phyloP scores from a whole-genome alignment of 2,888 invertebrate species.

The Mimachlamys varia region DNA sequence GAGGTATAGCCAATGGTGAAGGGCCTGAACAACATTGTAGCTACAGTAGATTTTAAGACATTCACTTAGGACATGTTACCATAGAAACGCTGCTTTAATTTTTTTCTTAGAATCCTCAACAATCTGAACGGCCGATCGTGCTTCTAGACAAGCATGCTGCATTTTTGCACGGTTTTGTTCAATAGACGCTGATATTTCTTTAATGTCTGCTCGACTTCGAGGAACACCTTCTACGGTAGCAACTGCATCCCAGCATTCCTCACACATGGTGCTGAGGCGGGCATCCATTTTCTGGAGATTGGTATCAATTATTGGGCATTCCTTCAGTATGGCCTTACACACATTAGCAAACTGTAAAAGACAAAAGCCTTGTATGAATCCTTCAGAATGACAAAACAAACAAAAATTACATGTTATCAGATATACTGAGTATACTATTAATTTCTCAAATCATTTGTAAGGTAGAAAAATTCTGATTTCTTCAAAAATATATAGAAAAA shows the following conservation, averaged over 20 bases:
- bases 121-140: conserved; percentile 54
- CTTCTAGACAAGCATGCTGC: conserved; percentile 60
- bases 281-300: conserved; percentile 61
- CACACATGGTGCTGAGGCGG: conserved; percentile 58
- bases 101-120: conserved; percentile 62
- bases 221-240: conserved; percentile 44
- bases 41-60: no score
- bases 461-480: no score
- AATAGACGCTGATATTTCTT: conserved; percentile 43
- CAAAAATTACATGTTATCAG: no score
- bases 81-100: conserved; percentile 67
- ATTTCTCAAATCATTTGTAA: no score
- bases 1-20: not conserved
- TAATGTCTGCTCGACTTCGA: conserved; percentile 44
- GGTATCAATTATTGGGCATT: conserved; percentile 62
- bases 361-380: not conserved
- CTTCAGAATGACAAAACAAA: not conserved
- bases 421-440: no score
- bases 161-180: conserved; percentile 65
- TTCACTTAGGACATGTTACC: conserved; percentile 52
- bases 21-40: no score
- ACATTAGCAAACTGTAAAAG: conserved; percentile 65
- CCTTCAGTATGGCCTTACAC: conserved; percentile 62
- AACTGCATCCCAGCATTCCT: conserved; percentile 54
- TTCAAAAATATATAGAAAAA: no score